Percentiles rank a stretch among this genome's conserved stretches.
Evolutionary conservation across 2,888 invertebrate genomes (phyloP).

Genomic region (Phalera bucephala): DNA sequence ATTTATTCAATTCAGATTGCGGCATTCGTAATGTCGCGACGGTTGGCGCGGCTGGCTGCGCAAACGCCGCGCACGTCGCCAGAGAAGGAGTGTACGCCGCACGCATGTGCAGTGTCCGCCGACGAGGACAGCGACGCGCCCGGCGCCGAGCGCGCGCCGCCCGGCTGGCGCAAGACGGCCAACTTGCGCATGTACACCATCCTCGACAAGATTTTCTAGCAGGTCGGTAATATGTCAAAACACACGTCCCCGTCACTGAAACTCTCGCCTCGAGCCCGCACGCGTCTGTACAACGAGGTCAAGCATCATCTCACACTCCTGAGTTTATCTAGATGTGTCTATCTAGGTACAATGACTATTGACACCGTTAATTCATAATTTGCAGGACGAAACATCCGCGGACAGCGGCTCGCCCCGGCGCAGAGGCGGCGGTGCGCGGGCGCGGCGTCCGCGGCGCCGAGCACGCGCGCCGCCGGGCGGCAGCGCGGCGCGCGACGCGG

Average conservation of each 20-base stretch:
- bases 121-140: constrained; percentile 46
- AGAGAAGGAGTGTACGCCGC: constrained; percentile 17
- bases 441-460: constrained; percentile 6
- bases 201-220: constrained; percentile 80
- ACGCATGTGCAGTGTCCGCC: constrained; percentile 27
- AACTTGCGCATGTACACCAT: constrained; percentile 78
- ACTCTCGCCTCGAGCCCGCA: no score
- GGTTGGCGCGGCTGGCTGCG: constrained; percentile 29
- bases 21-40: constrained; percentile 67
- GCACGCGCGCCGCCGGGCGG: constrained; percentile 9
- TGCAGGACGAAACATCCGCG: constrained; percentile 38
- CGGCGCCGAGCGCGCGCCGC: constrained; percentile 39
- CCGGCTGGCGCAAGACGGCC: constrained; percentile 71
- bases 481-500: constrained; percentile 40
- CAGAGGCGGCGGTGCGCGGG: constrained; percentile 7
- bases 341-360: no score
- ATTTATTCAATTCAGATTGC: constrained; percentile 55
- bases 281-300: no score
- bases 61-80: constrained; percentile 18
- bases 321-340: no score
- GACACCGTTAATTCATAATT: no score
- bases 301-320: no score
- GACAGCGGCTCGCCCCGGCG: constrained; percentile 17
- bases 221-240: no score
- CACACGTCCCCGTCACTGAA: no score